Base-by-base conservation (phyloP, 2,888 invertebrate species). In the Drosophila hamatofila region DNA sequence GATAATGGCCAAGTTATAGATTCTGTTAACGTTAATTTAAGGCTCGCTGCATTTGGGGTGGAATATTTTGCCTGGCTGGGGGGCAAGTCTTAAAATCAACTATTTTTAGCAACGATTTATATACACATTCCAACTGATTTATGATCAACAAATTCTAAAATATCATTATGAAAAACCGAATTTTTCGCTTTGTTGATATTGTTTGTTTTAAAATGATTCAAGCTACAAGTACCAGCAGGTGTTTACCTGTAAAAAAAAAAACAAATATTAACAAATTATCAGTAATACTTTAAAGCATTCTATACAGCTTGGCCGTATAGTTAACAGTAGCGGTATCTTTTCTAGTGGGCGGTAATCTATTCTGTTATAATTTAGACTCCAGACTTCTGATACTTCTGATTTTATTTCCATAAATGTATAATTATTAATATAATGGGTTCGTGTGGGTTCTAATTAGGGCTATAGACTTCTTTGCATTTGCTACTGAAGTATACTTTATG, bases 1-100 rank as follows among this genome's bases (percentile, higher is more conserved):
- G 79, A 79, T 76, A 74, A 64, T 48, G 37, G n/a, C 6, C 14
- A 11, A 30, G 30, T 25, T 23, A 23, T 30, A 35, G 5, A 46
- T 12, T 35, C 23, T 16, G 23, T 14, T 56, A 55, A 27, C 18
- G 21, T 11, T 44, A 55, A 78, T 56, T 62, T 62, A 72, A 58
- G 49, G 41, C n/a, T 51, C 25, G 2, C 5, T 42, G 12, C 12
- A 33, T 25, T 27, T 39, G 7, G 14, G 14, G 1, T 18, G 27
- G 27, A 27, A 39, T 12, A 14, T 18, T 18, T 23, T 18, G 3
- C 11, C 48, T 35, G 35, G 18, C 25, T 16, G 59, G 74, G 73
- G 30, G 7, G 59, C 65, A 23, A 18, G 1, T 33, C 23, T 23
- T 6, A 16, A 16, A 3, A 49, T 30, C 9, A 39, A 16, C 16